phyloP scores from a whole-genome alignment of 2,888 invertebrate genomes.

The Incurvaria masculella region DNA sequence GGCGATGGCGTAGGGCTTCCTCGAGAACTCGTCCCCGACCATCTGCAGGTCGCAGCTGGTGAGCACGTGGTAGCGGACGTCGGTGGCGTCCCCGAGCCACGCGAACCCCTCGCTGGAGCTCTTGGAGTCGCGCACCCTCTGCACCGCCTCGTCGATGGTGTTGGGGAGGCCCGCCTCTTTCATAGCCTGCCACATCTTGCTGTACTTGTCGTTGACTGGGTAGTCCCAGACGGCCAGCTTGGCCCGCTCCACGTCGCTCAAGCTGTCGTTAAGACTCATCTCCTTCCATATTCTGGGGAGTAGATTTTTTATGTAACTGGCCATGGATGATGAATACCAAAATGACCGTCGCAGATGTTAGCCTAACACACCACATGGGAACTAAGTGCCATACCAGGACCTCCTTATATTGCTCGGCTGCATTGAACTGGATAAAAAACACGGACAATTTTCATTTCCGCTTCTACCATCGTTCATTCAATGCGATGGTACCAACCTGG shows the following conservation, averaged over 20 bases:
- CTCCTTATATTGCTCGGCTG: no score
- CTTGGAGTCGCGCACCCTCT: constrained; percentile 63
- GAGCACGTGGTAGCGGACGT: constrained; percentile 74
- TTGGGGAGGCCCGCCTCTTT: constrained; percentile 76
- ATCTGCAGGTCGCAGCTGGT: constrained; percentile 87
- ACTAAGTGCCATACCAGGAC: no score
- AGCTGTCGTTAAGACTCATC: constrained; percentile 92
- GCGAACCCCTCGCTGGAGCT: constrained; percentile 85
- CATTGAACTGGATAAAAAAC: no score
- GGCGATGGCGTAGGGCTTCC: constrained; percentile 96
- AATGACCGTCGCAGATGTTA: no score
- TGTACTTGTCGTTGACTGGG: constrained; percentile 97
- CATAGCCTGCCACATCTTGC: constrained; percentile 99
- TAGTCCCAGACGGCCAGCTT: constrained; percentile 98
- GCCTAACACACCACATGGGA: no score
- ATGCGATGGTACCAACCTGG: no score
- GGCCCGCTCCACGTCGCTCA: constrained; percentile 85
- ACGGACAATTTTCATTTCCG: no score
- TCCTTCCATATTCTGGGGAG: constrained; percentile 92
- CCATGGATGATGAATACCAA: no score
- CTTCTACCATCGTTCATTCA: no score
- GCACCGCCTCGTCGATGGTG: constrained; percentile 74
- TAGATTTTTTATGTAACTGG: no score
- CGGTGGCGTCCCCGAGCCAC: constrained; percentile 92
- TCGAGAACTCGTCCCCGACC: constrained; percentile 95